Conservation (phyloP, 2,113 vertebrate species). For the Sylvietta virens region DNA sequence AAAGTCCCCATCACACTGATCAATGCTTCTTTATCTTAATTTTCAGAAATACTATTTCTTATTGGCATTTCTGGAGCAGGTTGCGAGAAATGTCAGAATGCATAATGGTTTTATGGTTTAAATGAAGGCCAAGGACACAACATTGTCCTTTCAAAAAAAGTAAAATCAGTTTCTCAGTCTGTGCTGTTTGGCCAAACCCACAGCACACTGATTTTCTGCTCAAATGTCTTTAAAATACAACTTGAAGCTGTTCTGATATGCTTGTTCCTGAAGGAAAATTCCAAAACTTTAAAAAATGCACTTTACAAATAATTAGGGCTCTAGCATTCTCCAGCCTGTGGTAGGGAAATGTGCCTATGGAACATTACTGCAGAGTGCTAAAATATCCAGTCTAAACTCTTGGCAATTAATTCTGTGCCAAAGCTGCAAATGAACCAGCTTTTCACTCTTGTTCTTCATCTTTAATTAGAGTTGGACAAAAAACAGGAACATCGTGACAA, state of each 20-base stretch:
- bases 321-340: background rate
- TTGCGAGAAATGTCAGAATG: background rate
- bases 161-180: background rate
- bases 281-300: background rate
- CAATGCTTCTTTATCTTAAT: background rate
- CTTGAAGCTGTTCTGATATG: background rate
- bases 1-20: background rate
- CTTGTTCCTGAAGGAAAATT: background rate
- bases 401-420: slow-evolving; percentile 15
- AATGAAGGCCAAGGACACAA: background rate
- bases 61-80: background rate
- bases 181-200: background rate
- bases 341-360: background rate
- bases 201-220: background rate
- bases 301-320: background rate
- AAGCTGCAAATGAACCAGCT: slow-evolving; percentile 25
- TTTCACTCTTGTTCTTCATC: slow-evolving; percentile 32
- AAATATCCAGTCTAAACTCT: background rate
- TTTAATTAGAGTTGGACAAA: slow-evolving; percentile 58
- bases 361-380: background rate
- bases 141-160: background rate
- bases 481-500: slow-evolving; percentile 46
- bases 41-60: background rate
- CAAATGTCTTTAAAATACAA: background rate
- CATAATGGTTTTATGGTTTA: background rate